Evolutionary conservation across 2,888 invertebrate species (phyloP).

Genomic region (Idaea aversata): DNA sequence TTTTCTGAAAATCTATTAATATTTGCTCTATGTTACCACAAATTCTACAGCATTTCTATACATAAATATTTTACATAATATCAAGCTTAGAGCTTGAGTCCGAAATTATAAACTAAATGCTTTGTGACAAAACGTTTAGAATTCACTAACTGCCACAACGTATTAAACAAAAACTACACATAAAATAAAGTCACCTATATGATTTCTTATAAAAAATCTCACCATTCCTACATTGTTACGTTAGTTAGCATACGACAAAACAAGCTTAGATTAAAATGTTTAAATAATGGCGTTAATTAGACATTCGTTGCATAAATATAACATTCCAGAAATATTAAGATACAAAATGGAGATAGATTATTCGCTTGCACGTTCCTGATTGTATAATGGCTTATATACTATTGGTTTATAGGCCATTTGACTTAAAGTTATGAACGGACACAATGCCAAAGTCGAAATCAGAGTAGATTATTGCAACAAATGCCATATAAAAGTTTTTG

Average conservation of each 20-base stretch:
- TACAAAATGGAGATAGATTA: background rate
- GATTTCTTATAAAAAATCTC: background rate
- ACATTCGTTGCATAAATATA: background rate
- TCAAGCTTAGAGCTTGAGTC: constrained; percentile 43
- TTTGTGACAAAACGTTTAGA: constrained; percentile 48
- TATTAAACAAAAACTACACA: constrained; percentile 13
- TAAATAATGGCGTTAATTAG: background rate
- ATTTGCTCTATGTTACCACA: background rate
- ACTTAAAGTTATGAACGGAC: constrained; percentile 7
- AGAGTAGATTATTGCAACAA: constrained; percentile 20
- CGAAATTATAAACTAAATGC: constrained; percentile 54
- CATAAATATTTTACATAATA: constrained; percentile 16
- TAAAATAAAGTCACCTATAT: background rate
- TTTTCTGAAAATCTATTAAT: background rate
- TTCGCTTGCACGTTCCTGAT: background rate
- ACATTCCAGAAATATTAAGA: background rate
- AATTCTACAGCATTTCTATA: constrained; percentile 6
- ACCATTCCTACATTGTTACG: constrained; percentile 1
- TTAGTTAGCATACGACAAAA: background rate
- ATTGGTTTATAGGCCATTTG: background rate
- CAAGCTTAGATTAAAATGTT: constrained; percentile 1
- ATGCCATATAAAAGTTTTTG: constrained; percentile 18
- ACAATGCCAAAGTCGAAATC: background rate
- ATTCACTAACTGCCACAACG: constrained; percentile 13
- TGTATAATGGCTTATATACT: no score